phyloP scores from a whole-genome alignment of 2,888 invertebrate species.

The Sphecodes monilicornis region DNA sequence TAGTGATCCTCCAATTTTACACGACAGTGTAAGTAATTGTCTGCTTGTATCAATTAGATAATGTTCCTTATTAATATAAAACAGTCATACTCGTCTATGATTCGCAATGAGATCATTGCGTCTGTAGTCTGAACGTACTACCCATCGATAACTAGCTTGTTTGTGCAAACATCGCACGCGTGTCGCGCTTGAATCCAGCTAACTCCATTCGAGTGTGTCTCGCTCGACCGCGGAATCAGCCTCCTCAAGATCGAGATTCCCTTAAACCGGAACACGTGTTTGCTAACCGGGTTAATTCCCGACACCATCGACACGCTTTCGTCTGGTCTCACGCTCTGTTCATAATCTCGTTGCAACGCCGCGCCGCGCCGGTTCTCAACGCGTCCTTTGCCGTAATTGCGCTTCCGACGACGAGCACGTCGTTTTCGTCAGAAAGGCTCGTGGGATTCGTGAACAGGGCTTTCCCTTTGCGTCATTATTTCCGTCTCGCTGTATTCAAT shows the following conservation, averaged over 20 bases:
- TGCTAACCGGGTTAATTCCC: conserved; percentile 46
- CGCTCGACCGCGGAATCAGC: conserved; percentile 7
- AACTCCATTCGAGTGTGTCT: conserved; percentile 20
- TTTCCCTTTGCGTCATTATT: conserved; percentile 65
- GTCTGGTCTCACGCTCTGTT: conserved; percentile 25
- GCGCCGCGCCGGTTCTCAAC: conserved; percentile 9
- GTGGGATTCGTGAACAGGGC: conserved; percentile 9
- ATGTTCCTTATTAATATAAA: neutral
- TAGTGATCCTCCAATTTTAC: no score
- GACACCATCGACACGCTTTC: conserved; percentile 34
- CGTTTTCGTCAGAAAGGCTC: conserved; percentile 51
- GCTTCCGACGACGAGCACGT: conserved; percentile 46
- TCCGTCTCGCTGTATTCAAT: conserved; percentile 33
- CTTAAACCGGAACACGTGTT: conserved; percentile 45
- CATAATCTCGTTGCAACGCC: conserved; percentile 16
- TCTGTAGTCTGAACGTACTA: neutral
- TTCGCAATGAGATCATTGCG: neutral
- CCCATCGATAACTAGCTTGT: conserved; percentile 4
- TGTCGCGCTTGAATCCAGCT: neutral
- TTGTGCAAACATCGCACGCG: neutral
- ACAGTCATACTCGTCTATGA: no score
- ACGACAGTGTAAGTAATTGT: no score
- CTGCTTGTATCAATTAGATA: no score
- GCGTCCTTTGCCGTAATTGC: conserved; percentile 42
- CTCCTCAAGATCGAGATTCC: conserved; percentile 26